Evolutionary conservation across 2,797 vertebrate species (phyloP), one percentile per base, ranked within the genome.

Genomic region (Hypotaenidia philippensis): DNA sequence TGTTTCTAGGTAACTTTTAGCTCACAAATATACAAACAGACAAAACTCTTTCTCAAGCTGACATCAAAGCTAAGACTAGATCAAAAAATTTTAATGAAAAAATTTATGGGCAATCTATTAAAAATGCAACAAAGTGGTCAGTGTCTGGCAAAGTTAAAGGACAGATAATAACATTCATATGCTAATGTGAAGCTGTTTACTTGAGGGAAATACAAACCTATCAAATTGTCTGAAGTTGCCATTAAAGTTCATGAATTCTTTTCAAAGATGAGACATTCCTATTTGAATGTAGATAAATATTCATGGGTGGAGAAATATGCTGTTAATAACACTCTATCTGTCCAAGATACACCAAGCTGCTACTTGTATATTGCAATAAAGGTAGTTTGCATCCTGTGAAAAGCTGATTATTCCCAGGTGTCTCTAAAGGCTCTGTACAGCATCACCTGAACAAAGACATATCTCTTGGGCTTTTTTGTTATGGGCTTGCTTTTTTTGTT

Each of bases 121-220:
- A 96, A 96, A 94, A 93, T 80, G 69, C 70, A 96, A 92, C 85
- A 94, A 95, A 93, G 69, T 94, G 95, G 94, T 90, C 96, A 96
- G 78, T 87, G 63, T 71, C 90, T 96, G 74, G 76, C 70, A 57
- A 71, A 96, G 65, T 82, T 95, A 92, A 93, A 94, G 83, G 71
- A 89, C 17, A 87, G 94, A 57, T 86, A 95, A 91, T 72, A 90
- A 75, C 71, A 93, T 93, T 92, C 85, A 57, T 92, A 94, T 92
- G 89, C 80, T 93, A 95, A 97, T 96, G 36, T 12, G 11, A 93
- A 93, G 52, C 89, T 94, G 83, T 97, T 97, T 95, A 96, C 89
- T 83, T 87, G 85, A 94, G 80, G 59, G 75, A 93, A 91, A 80
- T 79, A 89, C 9, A 96, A 94, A 90, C 72, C 66, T 89, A 69